Conservation (phyloP, 2,113 vertebrate genomes). For the Eptesicus fuscus region DNA sequence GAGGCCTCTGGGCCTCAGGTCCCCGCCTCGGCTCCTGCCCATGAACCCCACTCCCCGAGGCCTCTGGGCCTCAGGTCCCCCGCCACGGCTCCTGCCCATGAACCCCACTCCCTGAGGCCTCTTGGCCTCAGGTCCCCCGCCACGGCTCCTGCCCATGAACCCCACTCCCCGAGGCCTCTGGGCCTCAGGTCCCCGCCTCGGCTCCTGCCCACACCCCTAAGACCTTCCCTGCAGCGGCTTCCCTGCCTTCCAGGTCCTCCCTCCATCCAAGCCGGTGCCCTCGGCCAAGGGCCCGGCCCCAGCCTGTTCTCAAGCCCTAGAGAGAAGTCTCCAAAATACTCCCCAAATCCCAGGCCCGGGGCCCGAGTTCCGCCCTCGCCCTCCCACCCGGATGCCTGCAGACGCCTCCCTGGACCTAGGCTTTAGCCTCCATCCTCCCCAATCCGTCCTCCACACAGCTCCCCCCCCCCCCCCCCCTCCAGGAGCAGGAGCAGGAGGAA, state of each 20-base stretch:
- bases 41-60: no score
- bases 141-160: background rate
- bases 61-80: background rate
- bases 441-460: background rate
- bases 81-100: background rate
- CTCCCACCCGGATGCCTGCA: slow-evolving; percentile 3
- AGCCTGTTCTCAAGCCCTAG: background rate
- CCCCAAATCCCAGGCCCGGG: background rate
- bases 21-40: background rate
- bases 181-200: background rate
- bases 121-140: background rate
- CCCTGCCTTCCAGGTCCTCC: background rate
- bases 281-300: background rate
- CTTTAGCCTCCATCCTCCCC: background rate
- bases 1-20: background rate
- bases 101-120: background rate
- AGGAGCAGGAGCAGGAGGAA: no score
- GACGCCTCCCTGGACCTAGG: background rate
- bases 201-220: background rate
- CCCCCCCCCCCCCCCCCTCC: background rate
- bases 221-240: background rate
- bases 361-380: background rate
- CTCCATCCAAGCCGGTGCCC: background rate
- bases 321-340: background rate
- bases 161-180: background rate